These are phyloP conservation scores for Oophaga sylvatica DNA, from an alignment of 2,797 vertebrate species.

Conservation along the genomic window DNA sequence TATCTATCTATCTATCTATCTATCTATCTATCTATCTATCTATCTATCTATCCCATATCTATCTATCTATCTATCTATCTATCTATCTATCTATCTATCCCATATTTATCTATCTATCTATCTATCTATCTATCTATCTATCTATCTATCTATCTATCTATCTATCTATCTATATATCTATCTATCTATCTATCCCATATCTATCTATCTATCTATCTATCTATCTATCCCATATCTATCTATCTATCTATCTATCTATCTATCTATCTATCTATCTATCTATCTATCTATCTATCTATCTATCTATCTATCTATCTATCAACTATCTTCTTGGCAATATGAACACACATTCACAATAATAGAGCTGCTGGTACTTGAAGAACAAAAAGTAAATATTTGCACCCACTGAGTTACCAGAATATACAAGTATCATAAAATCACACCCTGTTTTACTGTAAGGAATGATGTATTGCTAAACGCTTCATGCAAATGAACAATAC, in stretches of 20 bases:
- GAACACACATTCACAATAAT: neutral
- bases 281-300: slow-evolving; percentile 27
- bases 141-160: neutral
- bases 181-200: neutral
- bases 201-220: neutral
- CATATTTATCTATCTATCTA: neutral
- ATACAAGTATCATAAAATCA: neutral
- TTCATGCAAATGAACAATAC: neutral
- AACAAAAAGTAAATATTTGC: slow-evolving; percentile 18
- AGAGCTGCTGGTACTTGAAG: neutral
- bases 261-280: slow-evolving; percentile 32
- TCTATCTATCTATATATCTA: neutral
- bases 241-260: slow-evolving; percentile 11
- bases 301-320: slow-evolving; percentile 3
- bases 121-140: neutral
- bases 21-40: neutral
- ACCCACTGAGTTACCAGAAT: slow-evolving; percentile 20
- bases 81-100: no score
- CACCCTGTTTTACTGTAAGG: slow-evolving; percentile 9
- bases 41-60: neutral
- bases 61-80: neutral
- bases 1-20: slow-evolving; percentile 1
- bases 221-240: no score
- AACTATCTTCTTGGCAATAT: slow-evolving; percentile 9
- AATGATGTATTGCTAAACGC: neutral